Evolutionary conservation across 2,888 invertebrate genomes (phyloP), one percentile per base, ranked within the genome.

Genomic region (Hipparchia sbordonii): DNA sequence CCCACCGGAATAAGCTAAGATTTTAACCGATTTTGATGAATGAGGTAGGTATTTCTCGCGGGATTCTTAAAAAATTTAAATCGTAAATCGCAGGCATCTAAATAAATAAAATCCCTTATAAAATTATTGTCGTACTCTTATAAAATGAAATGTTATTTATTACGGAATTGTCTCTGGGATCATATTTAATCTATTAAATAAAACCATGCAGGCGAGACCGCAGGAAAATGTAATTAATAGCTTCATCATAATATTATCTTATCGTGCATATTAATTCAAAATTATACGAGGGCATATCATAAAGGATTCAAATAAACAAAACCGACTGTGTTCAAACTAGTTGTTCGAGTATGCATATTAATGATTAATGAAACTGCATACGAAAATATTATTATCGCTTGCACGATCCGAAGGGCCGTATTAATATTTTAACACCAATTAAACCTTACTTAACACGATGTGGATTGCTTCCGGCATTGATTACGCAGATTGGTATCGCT

Each of bases 401-500:
- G 70, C 56, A 56, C 63, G 56, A 63, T 76, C 73, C 75, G 71
- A 71, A 71, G 74, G 77, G 73, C 74, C 78, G 76, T 79, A 80
- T 82, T 78, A 80, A 79, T 81, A 83, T 81, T 83, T 82, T 81
- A 86, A 83, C 82, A 82, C 80, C 85, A 85, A 86, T 88, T 86
- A 87, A 84, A 82, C 83, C 82, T 82, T 81, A 80, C 83, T 82
- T 81, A 81, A 80, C 78, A 81, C 81, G 82, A 86, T 84, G 84
- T 84, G 83, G 81, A 80, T 81, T 79, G 84, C 85, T 85, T 83
- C 84, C 82, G 85, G 87, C 86, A 86, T 88, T 90, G 92, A 92
- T 91, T 90, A 89, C 89, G 85, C 85, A 90, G 90, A 92, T 92
- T 90, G 87, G 88, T 89, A 92, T 91, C 90, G 86, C 82, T 85